Evolutionary conservation across 2,888 invertebrate genomes (phyloP).

Genomic region (Cyaniris semiargus): DNA sequence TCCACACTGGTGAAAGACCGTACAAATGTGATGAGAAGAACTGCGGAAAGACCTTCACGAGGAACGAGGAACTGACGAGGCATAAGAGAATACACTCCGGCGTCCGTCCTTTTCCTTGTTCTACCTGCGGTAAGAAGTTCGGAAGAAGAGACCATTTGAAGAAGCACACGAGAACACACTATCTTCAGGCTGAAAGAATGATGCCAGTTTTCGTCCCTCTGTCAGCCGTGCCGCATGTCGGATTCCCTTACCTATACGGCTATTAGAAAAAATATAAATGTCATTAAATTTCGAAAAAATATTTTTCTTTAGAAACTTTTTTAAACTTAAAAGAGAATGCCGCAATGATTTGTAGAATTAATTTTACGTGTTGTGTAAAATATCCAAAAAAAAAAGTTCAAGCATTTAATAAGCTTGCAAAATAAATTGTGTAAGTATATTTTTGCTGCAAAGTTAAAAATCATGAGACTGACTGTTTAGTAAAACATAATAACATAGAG

Average conservation of each 20-base stretch:
- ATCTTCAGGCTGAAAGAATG: slow-evolving; percentile 81
- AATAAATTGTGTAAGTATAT: neutral
- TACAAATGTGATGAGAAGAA: slow-evolving; percentile 92
- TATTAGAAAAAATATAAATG: slow-evolving; percentile 54
- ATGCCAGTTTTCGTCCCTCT: slow-evolving; percentile 82
- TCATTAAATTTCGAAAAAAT: neutral
- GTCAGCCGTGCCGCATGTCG: slow-evolving; percentile 71
- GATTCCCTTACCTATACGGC: slow-evolving; percentile 79
- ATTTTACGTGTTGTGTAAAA: neutral
- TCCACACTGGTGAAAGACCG: slow-evolving; percentile 94
- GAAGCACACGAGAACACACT: slow-evolving; percentile 94
- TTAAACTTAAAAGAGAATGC: neutral
- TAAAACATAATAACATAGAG: neutral
- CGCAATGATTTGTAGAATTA: no score
- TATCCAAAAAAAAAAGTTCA: neutral
- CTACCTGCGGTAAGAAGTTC: slow-evolving; percentile 94
- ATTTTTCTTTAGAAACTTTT: neutral
- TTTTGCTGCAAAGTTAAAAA: neutral
- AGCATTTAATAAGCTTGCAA: neutral
- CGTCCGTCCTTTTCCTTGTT: slow-evolving; percentile 91
- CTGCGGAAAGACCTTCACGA: slow-evolving; percentile 94
- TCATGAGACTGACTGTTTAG: neutral
- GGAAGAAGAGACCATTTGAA: slow-evolving; percentile 96
- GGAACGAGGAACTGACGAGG: slow-evolving; percentile 95
- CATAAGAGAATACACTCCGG: slow-evolving; percentile 95